Percentiles rank a stretch among this genome's conserved stretches.
phyloP scores from a whole-genome alignment of 2,888 invertebrate species.

The Cistogaster globosa region DNA sequence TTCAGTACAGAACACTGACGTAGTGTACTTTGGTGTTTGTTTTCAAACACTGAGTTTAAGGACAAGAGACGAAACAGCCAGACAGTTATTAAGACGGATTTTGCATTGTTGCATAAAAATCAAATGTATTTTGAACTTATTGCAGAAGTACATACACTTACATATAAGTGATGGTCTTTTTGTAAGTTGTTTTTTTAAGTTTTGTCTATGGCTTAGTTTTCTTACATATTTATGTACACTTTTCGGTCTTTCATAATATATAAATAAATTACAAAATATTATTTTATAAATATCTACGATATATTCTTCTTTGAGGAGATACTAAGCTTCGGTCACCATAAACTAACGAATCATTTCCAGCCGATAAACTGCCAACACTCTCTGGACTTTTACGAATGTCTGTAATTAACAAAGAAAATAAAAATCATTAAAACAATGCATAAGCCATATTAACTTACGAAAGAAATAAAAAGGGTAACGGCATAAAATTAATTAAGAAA shows the following conservation, averaged over 20 bases:
- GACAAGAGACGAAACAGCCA: not conserved
- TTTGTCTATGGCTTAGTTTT: not conserved
- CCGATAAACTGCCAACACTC: constrained; percentile 75
- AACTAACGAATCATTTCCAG: constrained; percentile 78
- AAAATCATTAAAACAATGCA: constrained; percentile 28
- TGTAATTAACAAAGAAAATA: constrained; percentile 57
- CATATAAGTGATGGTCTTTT: no score
- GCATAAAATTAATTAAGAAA: no score
- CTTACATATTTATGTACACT: no score
- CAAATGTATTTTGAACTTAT: not conserved
- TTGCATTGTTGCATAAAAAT: not conserved
- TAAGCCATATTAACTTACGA: not conserved
- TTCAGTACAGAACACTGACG: no score
- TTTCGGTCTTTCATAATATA: no score
- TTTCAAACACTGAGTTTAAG: not conserved
- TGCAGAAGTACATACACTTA: no score
- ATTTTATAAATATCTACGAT: constrained; percentile 77
- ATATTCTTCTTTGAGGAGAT: constrained; percentile 78
- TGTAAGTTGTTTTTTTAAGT: no score
- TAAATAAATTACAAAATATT: constrained; percentile 66
- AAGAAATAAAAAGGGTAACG: no score
- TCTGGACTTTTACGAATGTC: constrained; percentile 72
- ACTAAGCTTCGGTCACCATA: constrained; percentile 79
- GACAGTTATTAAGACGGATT: not conserved
- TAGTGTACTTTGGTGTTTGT: no score